A percentile compares a stretch with the other conserved stretches of the same genome.
Conservation (phyloP, 2,888 invertebrate genomes). For the Drosophila peninsularis region DNA sequence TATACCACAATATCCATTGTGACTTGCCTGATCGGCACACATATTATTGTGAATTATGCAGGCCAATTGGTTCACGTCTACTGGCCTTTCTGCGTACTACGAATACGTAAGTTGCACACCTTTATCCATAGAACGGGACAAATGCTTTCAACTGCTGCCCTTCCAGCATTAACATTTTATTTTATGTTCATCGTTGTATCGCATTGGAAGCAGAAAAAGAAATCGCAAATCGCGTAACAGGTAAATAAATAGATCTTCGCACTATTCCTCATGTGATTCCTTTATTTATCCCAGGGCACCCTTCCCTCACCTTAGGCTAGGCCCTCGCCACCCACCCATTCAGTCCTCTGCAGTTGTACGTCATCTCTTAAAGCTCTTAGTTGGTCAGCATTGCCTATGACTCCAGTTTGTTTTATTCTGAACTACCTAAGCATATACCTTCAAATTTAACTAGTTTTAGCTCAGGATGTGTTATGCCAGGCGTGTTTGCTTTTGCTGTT, state of each 20-base stretch:
- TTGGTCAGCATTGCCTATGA: neutral
- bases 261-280: neutral
- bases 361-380: neutral
- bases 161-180: neutral
- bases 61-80: neutral
- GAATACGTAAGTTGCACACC: neutral
- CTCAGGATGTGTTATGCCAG: neutral
- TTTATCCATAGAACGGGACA: neutral
- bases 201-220: neutral
- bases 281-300: neutral
- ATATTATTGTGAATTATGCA: constrained; percentile 25
- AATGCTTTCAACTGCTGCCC: neutral
- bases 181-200: constrained; percentile 1
- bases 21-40: neutral
- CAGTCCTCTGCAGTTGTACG: neutral
- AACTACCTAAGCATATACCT: neutral
- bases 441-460: too few relatives aligned
- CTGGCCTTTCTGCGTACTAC: neutral
- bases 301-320: neutral
- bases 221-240: neutral
- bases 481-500: neutral
- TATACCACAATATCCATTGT: constrained; percentile 12
- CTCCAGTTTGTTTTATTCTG: neutral
- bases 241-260: neutral
- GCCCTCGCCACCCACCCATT: neutral